Conservation (phyloP, 2,113 vertebrate genomes). For the Neotragus moschatus region DNA sequence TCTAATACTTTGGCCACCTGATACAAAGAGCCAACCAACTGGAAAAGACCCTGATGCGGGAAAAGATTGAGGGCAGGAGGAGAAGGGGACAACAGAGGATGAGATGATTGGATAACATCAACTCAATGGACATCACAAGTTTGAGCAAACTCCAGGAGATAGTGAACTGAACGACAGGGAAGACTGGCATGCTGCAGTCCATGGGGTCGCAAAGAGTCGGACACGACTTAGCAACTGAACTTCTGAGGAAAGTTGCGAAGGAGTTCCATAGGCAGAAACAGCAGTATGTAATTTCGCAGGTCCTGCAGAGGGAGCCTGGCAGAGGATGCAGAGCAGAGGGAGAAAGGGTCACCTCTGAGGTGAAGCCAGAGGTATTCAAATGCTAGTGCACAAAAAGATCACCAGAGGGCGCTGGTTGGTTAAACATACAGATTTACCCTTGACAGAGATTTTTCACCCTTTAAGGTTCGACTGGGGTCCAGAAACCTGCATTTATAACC, state of each 20-base stretch:
- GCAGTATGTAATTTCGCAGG: not conserved
- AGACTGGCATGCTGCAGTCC: not conserved
- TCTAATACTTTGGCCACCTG: not conserved
- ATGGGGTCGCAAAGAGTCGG: not conserved
- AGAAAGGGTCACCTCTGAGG: not conserved
- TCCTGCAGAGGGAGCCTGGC: not conserved
- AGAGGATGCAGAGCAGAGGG: not conserved
- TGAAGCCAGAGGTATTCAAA: not conserved
- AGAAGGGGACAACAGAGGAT: not conserved
- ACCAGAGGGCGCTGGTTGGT: constrained; percentile 34
- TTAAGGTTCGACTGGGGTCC: not conserved
- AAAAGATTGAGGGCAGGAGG: not conserved
- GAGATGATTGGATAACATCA: not conserved
- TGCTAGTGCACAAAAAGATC: not conserved
- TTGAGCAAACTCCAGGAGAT: not conserved
- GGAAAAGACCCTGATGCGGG: not conserved
- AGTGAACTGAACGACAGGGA: fast-evolving
- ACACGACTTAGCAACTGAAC: not conserved
- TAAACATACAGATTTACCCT: not conserved
- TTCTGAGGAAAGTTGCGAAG: not conserved
- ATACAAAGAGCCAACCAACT: not conserved
- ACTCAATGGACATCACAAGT: not conserved
- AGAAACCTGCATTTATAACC: not conserved
- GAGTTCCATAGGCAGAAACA: not conserved
- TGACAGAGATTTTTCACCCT: not conserved